A percentile compares a stretch with the other conserved stretches of the same genome.
phyloP scores from a whole-genome alignment of 2,113 vertebrate genomes.

The Gymnogyps californianus region DNA sequence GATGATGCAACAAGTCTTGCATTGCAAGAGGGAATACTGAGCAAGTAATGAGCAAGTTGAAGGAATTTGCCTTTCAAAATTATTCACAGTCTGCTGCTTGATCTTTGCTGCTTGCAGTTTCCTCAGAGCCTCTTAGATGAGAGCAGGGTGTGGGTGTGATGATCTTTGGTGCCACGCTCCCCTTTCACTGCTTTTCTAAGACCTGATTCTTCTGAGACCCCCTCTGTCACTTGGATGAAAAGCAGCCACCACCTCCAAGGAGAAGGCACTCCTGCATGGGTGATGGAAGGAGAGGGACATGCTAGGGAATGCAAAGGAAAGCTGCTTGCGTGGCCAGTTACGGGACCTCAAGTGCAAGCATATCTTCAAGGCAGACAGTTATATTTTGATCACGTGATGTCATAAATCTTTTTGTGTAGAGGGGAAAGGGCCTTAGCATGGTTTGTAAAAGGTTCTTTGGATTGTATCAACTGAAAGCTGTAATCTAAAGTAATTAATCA shows the following conservation, averaged over 20 bases:
- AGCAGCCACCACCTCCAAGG: background rate
- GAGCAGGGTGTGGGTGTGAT: background rate
- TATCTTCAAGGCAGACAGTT: background rate
- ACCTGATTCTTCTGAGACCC: background rate
- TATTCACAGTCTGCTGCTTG: background rate
- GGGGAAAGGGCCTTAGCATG: background rate
- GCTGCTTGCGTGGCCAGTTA: background rate
- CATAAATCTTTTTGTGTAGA: background rate
- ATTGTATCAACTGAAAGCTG: background rate
- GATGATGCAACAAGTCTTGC: background rate
- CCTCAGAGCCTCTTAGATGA: background rate
- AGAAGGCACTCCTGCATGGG: background rate
- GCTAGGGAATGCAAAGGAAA: background rate
- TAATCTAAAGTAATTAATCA: background rate
- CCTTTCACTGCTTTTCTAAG: background rate
- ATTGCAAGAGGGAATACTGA: background rate
- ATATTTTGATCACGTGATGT: background rate
- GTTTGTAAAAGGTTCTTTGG: background rate
- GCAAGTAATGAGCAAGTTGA: background rate
- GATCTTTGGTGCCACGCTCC: background rate
- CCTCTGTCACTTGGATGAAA: background rate
- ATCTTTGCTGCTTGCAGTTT: background rate
- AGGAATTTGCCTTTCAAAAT: background rate
- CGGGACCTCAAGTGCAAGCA: accelerated
- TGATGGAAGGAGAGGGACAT: background rate